Conservation (phyloP, 2,113 vertebrate genomes). For the Sciurus niger region DNA sequence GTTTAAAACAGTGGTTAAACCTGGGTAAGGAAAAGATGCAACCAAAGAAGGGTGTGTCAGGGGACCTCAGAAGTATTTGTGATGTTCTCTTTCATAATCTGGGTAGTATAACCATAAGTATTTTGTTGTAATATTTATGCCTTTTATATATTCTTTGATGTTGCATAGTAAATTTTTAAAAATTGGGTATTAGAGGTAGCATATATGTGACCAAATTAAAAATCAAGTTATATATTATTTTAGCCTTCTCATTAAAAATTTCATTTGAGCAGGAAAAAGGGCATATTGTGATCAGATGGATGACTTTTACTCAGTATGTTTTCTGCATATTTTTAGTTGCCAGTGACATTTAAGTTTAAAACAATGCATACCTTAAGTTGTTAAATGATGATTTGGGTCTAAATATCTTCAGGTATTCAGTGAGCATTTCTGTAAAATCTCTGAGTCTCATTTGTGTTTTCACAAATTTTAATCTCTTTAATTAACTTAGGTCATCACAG, state of each 20-base stretch:
- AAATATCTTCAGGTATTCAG: background rate
- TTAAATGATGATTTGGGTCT: conserved; percentile 47
- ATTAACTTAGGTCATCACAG: background rate
- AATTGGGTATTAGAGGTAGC: background rate
- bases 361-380: conserved; percentile 36
- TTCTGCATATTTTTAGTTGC: conserved; percentile 59
- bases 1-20: conserved; percentile 17
- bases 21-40: background rate
- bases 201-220: conserved; percentile 38
- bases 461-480: conserved; percentile 52
- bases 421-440: conserved; percentile 53
- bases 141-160: conserved; percentile 37
- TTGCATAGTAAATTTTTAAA: conserved; percentile 23
- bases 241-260: conserved; percentile 51
- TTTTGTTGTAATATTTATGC: conserved; percentile 50
- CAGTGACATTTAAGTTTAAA: conserved; percentile 59
- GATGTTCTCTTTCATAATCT: conserved; percentile 15
- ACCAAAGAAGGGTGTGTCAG: background rate
- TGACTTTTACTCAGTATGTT: conserved; percentile 49
- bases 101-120: background rate
- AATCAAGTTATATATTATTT: conserved; percentile 32
- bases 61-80: background rate
- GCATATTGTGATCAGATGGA: background rate
- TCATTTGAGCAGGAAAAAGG: conserved; percentile 25
- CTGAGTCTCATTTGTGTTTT: conserved; percentile 40